Base-by-base conservation (phyloP, 2,888 invertebrate genomes). In the Trachelus tabidus region DNA sequence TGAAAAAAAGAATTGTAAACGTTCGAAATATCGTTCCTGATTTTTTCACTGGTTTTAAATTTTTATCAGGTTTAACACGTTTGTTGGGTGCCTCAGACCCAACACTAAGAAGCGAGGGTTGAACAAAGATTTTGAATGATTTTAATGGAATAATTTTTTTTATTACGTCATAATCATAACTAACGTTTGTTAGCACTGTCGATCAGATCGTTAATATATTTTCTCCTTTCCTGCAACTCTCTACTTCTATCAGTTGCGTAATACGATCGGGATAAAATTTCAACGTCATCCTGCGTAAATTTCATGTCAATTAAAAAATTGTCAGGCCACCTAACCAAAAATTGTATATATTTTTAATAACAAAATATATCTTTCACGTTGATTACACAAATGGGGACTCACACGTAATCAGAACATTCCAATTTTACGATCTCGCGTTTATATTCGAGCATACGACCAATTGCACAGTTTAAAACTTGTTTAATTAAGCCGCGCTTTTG, bases 261-360 rank as follows among this genome's bases (percentile, higher is more conserved):
- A 90, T 93, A 95, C 79, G 92, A 93, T 0, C 95, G 94, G 80
- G 94, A 93, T n/a, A 94, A 85, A 77, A 95, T 92, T 88, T 94
- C 93, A n/a, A 95, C 89, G 80, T 95, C 94, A 69, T 94, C 92
- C 0, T 96, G 96, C 33, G 95, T 93, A 82, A 96, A 92, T 81
- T 96, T 94, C 88, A 96, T 90, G 90, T 95, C 94, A 76, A 95
- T 93, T 75, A 96, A 89, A 37, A 94, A 93, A 85, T 95, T 95
- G 87, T 97, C 96, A 75, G 95, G 93, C 91, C 95, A 96, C 76
- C 95, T 96, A 85, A 92, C 15, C n/a, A 71, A 37, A 30, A 69
- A 31, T 35, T 35, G 73, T 68, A 74, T 73, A 68, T 37, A 76
- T 34, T 56, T 56, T 56, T 77, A 23, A 31, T 37, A 12, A 34